Base-by-base conservation (phyloP, 2,888 invertebrate genomes). In the Yponomeuta plumbellus region DNA sequence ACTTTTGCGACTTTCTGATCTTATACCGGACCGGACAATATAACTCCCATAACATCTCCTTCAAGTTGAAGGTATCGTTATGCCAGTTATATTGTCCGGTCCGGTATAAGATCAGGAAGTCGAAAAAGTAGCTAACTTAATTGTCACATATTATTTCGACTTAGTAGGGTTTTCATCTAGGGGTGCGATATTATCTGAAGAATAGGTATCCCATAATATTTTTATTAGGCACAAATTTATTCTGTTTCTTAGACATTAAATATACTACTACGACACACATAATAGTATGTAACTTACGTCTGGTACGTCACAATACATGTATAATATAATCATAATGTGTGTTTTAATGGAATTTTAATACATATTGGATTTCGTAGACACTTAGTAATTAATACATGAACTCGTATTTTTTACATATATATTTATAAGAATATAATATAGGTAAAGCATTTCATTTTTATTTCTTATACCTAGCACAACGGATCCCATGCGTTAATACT, bases 361-460 rank as follows among this genome's bases (percentile, higher is more conserved):
- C 65, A 59, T 59, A 56, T 80, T 83, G 79, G 79, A 79, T 88
- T 86, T 81, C 84, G 78, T 90, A 90, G 89, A 91, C 89, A 90
- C 88, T 85, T 82, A 88, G 83, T 88, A 86, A 85, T 77, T 84
- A 80, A 80, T 85, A 89, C 85, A 84, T 80, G 84, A 83, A 86
- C 69, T 74, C 77, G 84, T 17, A 52, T 85, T 72, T 80, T 88
- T 85, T 90, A 90, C 88, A 90, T 86, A 89, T 89, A 91, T 81
- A 88, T 86, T 86, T 91, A 91, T 89, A 91, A 91, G 91, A 91
- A 91, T 91, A 91, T 87, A 90, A 84, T 80, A 78, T 88, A 86
- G 82, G 89, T 90, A 90, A 91, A 91, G 91, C 91, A 90, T 90
- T 90, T 88, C 86, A 57, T 69, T 22, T 63, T 64, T 40, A 66